phyloP scores from a whole-genome alignment of 1,140 invertebrate species.

The Caenorhabditis brenneri region DNA sequence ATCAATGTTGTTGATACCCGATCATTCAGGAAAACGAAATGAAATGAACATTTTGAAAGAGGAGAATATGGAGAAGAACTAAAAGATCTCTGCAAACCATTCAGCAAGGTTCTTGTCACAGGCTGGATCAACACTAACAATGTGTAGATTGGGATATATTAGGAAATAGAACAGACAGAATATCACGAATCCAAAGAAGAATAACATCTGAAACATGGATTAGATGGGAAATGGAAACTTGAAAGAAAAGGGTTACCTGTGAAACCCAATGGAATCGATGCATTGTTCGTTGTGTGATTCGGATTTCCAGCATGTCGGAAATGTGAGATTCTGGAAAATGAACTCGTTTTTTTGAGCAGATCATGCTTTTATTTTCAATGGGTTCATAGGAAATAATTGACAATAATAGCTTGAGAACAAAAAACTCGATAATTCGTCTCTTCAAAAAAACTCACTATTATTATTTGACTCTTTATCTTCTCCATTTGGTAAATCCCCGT shows the following conservation, averaged over 20 bases:
- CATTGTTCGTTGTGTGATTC: conserved; percentile 47
- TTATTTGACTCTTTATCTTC: conserved; percentile 24
- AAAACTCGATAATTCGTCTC: background rate
- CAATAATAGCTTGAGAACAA: no score
- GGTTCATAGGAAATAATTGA: no score
- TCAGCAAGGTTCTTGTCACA: conserved; percentile 57
- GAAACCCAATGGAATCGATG: conserved; percentile 69
- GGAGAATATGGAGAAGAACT: background rate
- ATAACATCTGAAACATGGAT: conserved; percentile 64
- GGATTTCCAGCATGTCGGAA: background rate
- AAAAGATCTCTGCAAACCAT: conserved; percentile 57
- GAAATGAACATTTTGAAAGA: conserved; percentile 29
- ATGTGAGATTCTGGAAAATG: background rate
- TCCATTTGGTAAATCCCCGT: background rate
- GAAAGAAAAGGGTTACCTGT: conserved; percentile 55
- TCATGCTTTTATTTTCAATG: no score
- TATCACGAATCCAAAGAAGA: conserved; percentile 69
- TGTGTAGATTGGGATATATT: conserved; percentile 67
- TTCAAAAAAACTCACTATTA: background rate
- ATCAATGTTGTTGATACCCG: background rate
- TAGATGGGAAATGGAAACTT: background rate
- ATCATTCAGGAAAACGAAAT: background rate
- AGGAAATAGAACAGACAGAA: conserved; percentile 69
- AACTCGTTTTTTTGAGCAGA: background rate
- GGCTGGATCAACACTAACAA: conserved; percentile 61